phyloP scores from a whole-genome alignment of 2,888 invertebrate genomes.

The Phasia obesa region DNA sequence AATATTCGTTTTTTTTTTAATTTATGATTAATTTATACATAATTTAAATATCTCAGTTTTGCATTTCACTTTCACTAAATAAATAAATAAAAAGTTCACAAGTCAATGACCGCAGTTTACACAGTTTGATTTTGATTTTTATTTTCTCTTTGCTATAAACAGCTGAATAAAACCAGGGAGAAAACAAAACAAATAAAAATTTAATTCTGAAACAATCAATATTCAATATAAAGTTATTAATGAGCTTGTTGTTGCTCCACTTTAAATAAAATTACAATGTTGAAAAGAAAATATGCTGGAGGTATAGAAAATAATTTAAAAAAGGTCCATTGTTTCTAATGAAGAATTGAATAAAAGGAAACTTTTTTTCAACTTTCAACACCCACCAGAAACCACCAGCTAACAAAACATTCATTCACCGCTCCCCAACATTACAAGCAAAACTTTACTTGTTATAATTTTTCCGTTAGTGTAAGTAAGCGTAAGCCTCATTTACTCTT shows the following conservation, averaged over 20 bases:
- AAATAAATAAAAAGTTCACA: conserved; percentile 6
- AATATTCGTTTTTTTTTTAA: conserved; percentile 7
- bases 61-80: conserved; percentile 60
- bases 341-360: background rate
- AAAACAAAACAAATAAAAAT: background rate
- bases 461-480: background rate
- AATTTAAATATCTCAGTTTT: conserved; percentile 21
- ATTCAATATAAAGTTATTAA: conserved; percentile 48
- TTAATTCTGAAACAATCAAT: conserved; percentile 17
- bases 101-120: conserved; percentile 59
- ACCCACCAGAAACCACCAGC: too few relatives aligned
- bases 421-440: too few relatives aligned
- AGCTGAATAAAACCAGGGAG: background rate
- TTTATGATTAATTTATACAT: conserved; percentile 23
- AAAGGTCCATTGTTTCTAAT: conserved; percentile 10
- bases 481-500: conserved; percentile 10
- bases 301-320: background rate
- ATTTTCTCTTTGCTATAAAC: background rate
- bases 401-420: background rate
- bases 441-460: conserved; percentile 10
- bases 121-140: conserved; percentile 43
- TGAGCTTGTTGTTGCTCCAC: conserved; percentile 47
- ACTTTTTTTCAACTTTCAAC: too few relatives aligned
- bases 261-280: conserved; percentile 49
- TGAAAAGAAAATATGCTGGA: background rate